Evolutionary conservation across 1,140 invertebrate genomes (phyloP).

Genomic region (Caligus rogercresseyi): DNA sequence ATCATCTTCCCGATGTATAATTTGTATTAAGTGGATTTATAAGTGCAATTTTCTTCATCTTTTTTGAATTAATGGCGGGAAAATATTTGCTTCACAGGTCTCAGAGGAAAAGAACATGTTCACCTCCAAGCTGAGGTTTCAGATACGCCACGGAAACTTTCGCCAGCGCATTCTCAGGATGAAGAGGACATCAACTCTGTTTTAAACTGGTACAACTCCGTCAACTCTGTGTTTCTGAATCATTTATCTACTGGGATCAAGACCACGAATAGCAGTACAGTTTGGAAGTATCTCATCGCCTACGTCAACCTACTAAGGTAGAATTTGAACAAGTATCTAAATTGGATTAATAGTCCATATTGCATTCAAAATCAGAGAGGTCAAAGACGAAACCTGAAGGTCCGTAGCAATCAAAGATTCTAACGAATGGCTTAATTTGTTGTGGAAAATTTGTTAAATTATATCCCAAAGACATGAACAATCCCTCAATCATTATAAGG

Average conservation of each 20-base stretch:
- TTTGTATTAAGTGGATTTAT: too few species aligned
- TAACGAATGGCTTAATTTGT: too few species aligned
- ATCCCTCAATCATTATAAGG: too few species aligned
- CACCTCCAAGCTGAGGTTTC: neutral
- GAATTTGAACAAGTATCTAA: too few species aligned
- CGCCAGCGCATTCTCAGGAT: neutral
- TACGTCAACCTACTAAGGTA: neutral
- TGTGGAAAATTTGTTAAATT: too few species aligned
- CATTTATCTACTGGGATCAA: conserved; percentile 3
- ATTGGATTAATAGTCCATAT: too few species aligned
- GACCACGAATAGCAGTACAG: neutral
- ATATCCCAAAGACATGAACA: too few species aligned
- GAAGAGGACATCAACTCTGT: conserved; percentile 4
- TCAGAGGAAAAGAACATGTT: conserved; percentile 2
- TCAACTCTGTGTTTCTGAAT: neutral
- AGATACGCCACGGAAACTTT: neutral
- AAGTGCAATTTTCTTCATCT: neutral
- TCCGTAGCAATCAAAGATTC: too few species aligned
- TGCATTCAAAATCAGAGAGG: too few species aligned
- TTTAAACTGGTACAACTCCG: neutral
- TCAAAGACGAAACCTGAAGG: too few species aligned
- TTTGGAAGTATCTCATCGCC: conserved; percentile 4
- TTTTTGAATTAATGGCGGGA: neutral
- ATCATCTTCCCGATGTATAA: too few species aligned
- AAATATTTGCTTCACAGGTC: neutral